Evolutionary conservation across 2,797 vertebrate genomes (phyloP), one percentile per base, ranked within the genome.

Genomic region (Loriculus beryllinus): DNA sequence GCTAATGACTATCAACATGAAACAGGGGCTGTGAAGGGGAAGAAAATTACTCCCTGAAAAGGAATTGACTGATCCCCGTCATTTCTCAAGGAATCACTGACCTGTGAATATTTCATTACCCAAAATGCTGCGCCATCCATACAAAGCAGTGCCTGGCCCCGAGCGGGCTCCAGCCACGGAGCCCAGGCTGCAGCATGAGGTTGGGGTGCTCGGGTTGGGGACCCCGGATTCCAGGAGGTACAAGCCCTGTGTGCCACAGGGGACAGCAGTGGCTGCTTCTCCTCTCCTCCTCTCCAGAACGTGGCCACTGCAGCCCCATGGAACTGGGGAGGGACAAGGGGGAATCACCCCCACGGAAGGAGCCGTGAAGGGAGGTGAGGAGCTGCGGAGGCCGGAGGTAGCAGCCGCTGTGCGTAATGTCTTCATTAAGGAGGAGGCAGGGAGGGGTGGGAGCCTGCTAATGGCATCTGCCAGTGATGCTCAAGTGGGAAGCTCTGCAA

Each of bases 71-170:
- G 98, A 98, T 98, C 98, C 98, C 98, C 98, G 98, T 98, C 98
- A 98, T 99, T 98, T 98, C 98, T 99, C 99, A 98, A 96, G 98
- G 98, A 99, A 98, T 96, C 99, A 98, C 98, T 99, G 99, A 99
- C 99, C 99, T 99, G 99, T 99, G 98, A 99, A 99, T 99, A 99
- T 99, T 99, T 99, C 99, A 99, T 99, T 99, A 99, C 97, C 98
- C 98, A 97, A 98, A 97, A 98, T 68, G 98, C 98, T 84, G 97
- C 95, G 97, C 98, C 97, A 96, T 97, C 98, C 98, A 99, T 98
- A 98, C 98, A 96, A 98, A 99, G 97, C 97, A 97, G 96, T 25
- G 16, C 95, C 63, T 26, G 3, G 82, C 26, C 59, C 64, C 5
- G 16, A 6, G 74, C 72, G 10, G 45, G 64, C 91, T 51, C 39